Conservation (phyloP, 2,113 vertebrate genomes). For the Danionella cerebrum region DNA sequence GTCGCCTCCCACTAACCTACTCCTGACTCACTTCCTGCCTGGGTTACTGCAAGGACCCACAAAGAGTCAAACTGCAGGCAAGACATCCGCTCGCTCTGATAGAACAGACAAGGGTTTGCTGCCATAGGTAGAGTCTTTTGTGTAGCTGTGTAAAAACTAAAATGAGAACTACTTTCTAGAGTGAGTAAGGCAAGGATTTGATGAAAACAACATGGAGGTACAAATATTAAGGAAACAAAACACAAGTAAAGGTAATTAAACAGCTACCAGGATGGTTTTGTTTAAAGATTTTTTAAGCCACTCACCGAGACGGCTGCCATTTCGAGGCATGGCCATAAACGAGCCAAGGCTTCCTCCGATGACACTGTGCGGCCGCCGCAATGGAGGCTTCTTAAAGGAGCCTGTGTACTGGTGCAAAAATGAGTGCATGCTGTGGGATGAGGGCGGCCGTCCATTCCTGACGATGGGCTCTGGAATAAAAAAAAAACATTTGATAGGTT, state of each 20-base stretch:
- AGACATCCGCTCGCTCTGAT: too few species aligned
- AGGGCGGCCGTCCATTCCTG: conserved; percentile 82
- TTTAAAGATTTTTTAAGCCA: neutral
- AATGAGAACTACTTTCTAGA: too few species aligned
- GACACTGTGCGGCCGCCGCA: conserved; percentile 83
- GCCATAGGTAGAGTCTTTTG: too few species aligned
- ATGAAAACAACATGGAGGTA: too few species aligned
- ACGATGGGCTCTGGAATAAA: conserved; percentile 72
- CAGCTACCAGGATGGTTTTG: neutral
- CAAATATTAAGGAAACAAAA: too few species aligned
- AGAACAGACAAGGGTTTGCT: too few species aligned
- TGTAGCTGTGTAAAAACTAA: too few species aligned
- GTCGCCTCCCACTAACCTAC: conserved; percentile 48
- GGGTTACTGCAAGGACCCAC: neutral
- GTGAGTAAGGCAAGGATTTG: too few species aligned
- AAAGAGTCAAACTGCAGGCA: neutral
- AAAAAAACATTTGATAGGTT: conserved; percentile 33
- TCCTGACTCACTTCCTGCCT: conserved; percentile 45
- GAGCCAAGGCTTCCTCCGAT: conserved; percentile 84
- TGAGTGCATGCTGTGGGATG: conserved; percentile 87
- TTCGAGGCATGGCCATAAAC: conserved; percentile 87
- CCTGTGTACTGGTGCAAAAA: conserved; percentile 88
- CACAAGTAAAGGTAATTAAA: too few species aligned
- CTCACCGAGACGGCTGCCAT: conserved; percentile 85
- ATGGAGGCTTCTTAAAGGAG: conserved; percentile 84